Evolutionary conservation across 2,888 invertebrate species (phyloP).

Genomic region (Bugula neritina): DNA sequence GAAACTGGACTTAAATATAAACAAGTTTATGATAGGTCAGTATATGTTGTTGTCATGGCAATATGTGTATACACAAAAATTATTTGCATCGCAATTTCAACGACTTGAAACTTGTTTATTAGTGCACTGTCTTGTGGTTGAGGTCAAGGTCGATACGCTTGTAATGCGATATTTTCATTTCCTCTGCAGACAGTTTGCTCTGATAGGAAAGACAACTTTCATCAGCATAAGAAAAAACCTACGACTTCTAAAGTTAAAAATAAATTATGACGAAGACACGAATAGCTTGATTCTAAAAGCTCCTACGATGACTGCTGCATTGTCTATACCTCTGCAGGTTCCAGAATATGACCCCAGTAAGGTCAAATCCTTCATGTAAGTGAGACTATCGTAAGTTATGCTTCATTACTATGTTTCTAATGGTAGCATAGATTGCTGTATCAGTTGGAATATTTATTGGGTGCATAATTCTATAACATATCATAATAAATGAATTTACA

Average conservation of each 20-base stretch:
- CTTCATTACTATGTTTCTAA: not conserved
- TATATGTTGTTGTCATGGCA: not conserved
- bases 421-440: not conserved
- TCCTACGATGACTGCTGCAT: not conserved
- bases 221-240: constrained; percentile 4
- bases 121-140: too few relatives aligned
- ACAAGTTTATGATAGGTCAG: constrained; percentile 38
- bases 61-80: too few relatives aligned
- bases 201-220: not conserved
- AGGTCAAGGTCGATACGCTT: too few relatives aligned
- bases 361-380: constrained; percentile 20
- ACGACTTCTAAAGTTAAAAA: not conserved
- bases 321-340: not conserved
- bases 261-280: not conserved
- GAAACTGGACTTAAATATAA: constrained; percentile 35
- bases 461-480: too few relatives aligned
- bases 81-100: too few relatives aligned
- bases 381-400: not conserved
- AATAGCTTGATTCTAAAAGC: not conserved
- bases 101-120: too few relatives aligned
- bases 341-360: constrained; percentile 20
- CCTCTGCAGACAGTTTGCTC: constrained; percentile 11
- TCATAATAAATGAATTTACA: too few relatives aligned
- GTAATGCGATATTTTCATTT: too few relatives aligned
- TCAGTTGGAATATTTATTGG: not conserved